Percentiles rank a stretch among this genome's conserved stretches.
These are phyloP conservation scores for Ferrisia virgata DNA, from an alignment of 2,888 invertebrate genomes.

Conservation along the genomic window DNA sequence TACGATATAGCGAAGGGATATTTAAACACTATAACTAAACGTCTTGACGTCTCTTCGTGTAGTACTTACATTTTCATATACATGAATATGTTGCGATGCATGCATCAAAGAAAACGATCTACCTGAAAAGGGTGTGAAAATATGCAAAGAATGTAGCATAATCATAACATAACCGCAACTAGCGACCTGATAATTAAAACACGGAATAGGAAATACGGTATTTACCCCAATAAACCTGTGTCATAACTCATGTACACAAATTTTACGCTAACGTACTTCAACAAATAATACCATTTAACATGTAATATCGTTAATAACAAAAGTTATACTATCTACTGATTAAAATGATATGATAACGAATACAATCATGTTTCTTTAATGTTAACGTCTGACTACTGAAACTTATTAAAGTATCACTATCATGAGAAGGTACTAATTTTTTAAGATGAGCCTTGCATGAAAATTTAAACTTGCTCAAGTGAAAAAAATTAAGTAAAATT, in stretches of 20 bases:
- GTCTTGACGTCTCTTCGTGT: too few relatives aligned
- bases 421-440: too few relatives aligned
- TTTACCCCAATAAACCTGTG: constrained; percentile 1
- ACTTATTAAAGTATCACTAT: too few relatives aligned
- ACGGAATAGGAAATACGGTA: constrained; percentile 23
- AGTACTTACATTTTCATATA: not conserved
- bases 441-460: too few relatives aligned
- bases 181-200: constrained; percentile 18
- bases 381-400: too few relatives aligned
- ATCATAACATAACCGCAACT: not conserved
- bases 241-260: constrained; percentile 11
- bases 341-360: not conserved
- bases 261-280: constrained; percentile 8
- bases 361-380: too few relatives aligned
- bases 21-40: not conserved
- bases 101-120: not conserved
- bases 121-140: not conserved
- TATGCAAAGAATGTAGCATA: constrained; percentile 2
- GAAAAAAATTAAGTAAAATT: too few relatives aligned
- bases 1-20: not conserved
- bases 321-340: not conserved
- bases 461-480: too few relatives aligned
- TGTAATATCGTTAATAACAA: not conserved
- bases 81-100: not conserved
- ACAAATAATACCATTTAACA: not conserved